These are phyloP conservation scores for Cygnus atratus DNA, from an alignment of 2,113 vertebrate species.

Conservation along the genomic window DNA sequence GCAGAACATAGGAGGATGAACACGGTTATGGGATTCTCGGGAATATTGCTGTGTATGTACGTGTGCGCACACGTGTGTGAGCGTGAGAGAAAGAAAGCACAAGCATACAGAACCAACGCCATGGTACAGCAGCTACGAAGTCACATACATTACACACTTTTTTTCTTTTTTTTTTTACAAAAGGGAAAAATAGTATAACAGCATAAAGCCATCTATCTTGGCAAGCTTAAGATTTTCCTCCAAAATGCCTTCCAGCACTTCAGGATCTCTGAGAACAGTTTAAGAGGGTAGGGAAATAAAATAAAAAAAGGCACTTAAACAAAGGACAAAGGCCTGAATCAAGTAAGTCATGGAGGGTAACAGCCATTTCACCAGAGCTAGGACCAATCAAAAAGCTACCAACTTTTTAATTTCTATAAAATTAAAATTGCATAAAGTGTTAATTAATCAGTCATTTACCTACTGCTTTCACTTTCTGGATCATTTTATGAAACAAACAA, in stretches of 20 bases:
- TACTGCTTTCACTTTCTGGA: conserved; percentile 67
- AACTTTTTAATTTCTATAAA: conserved; percentile 62
- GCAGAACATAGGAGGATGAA: not conserved
- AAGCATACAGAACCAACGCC: conserved; percentile 53
- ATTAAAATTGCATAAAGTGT: conserved; percentile 78
- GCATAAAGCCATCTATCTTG: conserved; percentile 62
- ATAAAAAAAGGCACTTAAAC: conserved; percentile 80
- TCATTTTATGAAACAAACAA: conserved; percentile 58
- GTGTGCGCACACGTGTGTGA: accelerated
- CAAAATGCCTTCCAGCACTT: conserved; percentile 73
- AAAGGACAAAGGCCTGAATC: conserved; percentile 82
- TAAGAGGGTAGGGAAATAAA: conserved; percentile 35
- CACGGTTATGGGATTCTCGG: not conserved
- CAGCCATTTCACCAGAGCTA: conserved; percentile 71
- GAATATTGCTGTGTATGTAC: conserved; percentile 21
- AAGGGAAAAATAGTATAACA: conserved; percentile 66
- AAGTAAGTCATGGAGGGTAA: conserved; percentile 72
- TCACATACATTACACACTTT: conserved; percentile 37
- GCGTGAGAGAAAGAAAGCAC: conserved; percentile 1
- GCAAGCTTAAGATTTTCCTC: conserved; percentile 71
- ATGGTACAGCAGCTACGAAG: conserved; percentile 67
- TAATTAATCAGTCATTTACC: conserved; percentile 62
- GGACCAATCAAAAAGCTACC: conserved; percentile 63
- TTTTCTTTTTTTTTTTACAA: conserved; percentile 41
- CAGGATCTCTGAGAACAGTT: conserved; percentile 75